Conservation (phyloP, 2,797 vertebrate genomes). For the Poecilia picta region DNA sequence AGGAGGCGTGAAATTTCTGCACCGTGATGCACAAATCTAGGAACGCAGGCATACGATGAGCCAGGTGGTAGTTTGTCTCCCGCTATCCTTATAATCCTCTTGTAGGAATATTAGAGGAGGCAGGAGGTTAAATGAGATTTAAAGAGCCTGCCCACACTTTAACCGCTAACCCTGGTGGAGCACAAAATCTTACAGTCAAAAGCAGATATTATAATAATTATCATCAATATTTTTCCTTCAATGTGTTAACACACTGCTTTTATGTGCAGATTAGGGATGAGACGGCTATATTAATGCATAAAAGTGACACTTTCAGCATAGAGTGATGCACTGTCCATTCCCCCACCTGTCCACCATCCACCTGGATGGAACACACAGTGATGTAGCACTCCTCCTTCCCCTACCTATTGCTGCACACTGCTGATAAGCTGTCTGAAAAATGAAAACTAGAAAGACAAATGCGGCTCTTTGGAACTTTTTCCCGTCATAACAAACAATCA, state of each 20-base stretch:
- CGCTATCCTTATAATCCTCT: constrained; percentile 68
- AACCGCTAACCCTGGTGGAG: constrained; percentile 31
- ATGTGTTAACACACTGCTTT: background rate
- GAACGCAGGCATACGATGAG: constrained; percentile 33
- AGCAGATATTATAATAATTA: background rate
- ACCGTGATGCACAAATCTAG: background rate
- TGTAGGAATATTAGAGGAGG: constrained; percentile 54
- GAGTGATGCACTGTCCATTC: background rate
- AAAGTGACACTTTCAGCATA: background rate
- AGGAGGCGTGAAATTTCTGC: background rate
- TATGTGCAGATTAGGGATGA: background rate
- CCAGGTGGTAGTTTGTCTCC: constrained; percentile 61
- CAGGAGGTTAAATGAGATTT: constrained; percentile 67
- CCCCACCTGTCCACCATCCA: background rate
- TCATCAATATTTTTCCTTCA: background rate
- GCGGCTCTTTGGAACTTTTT: background rate
- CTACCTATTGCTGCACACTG: background rate
- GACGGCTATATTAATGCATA: background rate
- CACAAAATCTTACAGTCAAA: background rate
- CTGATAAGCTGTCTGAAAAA: background rate
- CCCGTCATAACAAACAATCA: background rate
- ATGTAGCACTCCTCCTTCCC: background rate
- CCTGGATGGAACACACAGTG: background rate
- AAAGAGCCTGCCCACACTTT: constrained; percentile 38
- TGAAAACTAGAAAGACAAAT: background rate